Conservation (phyloP, 2,888 invertebrate species). For the Lithophane socia region DNA sequence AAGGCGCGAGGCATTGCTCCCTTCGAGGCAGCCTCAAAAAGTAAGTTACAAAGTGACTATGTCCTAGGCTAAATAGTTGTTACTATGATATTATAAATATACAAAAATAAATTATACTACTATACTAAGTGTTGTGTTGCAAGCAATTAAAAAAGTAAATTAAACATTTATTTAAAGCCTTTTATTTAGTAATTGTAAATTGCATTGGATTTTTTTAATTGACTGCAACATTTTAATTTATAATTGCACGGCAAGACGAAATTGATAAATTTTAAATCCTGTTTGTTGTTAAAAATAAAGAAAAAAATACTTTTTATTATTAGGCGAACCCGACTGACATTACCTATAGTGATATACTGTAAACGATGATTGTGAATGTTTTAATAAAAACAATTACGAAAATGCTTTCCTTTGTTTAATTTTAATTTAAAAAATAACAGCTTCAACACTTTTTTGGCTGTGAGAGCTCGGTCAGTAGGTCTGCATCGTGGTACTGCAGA, state of each 20-base stretch:
- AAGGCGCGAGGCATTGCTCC: slow-evolving; percentile 27
- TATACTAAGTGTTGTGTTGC: slow-evolving; percentile 62
- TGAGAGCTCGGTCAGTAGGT: background rate
- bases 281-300: slow-evolving; percentile 75
- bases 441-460: background rate
- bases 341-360: slow-evolving; percentile 73
- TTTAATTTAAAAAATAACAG: background rate
- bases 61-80: slow-evolving; percentile 57
- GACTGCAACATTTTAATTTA: slow-evolving; percentile 62
- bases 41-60: slow-evolving; percentile 65
- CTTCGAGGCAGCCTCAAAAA: slow-evolving; percentile 33
- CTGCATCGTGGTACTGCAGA: too few species aligned
- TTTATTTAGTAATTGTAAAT: slow-evolving; percentile 34
- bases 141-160: slow-evolving; percentile 63
- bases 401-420: slow-evolving; percentile 50
- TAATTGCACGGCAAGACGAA: slow-evolving; percentile 58
- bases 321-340: slow-evolving; percentile 83
- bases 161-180: slow-evolving; percentile 24
- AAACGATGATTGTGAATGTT: slow-evolving; percentile 82
- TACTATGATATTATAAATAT: slow-evolving; percentile 61
- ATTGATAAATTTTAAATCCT: slow-evolving; percentile 69
- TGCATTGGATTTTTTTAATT: slow-evolving; percentile 57
- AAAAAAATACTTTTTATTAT: slow-evolving; percentile 70
- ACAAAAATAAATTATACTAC: slow-evolving; percentile 56
- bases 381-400: slow-evolving; percentile 76